Percentiles rank a stretch among this genome's conserved stretches.
Conservation (phyloP, 2,888 invertebrate species). For the Clepsis dumicolana region DNA sequence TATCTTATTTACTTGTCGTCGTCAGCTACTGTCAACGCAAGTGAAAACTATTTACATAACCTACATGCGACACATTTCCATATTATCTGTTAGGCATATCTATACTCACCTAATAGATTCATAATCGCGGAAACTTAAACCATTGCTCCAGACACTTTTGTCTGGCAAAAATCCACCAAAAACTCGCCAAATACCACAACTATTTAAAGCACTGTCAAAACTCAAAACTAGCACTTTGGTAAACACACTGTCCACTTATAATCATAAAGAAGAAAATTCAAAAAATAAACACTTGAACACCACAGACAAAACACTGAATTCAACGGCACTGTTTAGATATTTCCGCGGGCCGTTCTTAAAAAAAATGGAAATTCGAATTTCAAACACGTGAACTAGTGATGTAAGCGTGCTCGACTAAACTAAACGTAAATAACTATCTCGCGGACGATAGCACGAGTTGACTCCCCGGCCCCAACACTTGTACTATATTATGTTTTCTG, state of each 20-base stretch:
- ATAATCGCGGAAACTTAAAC: constrained; percentile 14
- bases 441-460: constrained; percentile 29
- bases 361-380: constrained; percentile 13
- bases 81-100: constrained; percentile 6
- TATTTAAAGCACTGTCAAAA: constrained; percentile 31
- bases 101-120: constrained; percentile 28
- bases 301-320: not conserved
- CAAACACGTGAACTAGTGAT: constrained; percentile 35
- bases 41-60: not conserved
- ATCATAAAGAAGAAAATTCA: constrained; percentile 13
- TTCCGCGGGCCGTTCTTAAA: not conserved
- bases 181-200: constrained; percentile 24
- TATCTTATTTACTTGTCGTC: not conserved
- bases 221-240: not conserved
- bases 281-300: constrained; percentile 1
- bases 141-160: not conserved
- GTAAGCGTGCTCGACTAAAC: not conserved
- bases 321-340: constrained; percentile 7
- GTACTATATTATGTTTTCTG: no score
- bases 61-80: not conserved
- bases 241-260: constrained; percentile 20
- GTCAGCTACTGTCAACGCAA: not conserved
- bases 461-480: constrained; percentile 9
- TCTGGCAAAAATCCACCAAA: constrained; percentile 38
- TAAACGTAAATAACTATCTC: constrained; percentile 9